These are phyloP conservation scores for Chrysogorgia sp. DNA, from an alignment of 92 coral and sea anemone genomes.

Conservation along the genomic window DNA sequence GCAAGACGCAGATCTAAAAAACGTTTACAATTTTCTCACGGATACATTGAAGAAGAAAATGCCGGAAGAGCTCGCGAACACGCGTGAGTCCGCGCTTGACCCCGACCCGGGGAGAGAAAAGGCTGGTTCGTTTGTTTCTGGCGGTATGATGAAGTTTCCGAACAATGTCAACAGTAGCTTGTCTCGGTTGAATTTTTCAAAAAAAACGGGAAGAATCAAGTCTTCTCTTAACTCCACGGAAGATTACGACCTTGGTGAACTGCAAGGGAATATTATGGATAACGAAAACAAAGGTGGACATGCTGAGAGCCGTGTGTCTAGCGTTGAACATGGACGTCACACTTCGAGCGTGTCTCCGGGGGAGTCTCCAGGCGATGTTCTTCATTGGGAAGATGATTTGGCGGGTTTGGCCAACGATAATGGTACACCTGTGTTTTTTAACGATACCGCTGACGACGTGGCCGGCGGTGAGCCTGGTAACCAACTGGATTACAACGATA, in stretches of 20 bases:
- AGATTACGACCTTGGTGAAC: background rate
- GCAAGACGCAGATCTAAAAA: too few species aligned
- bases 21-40: too few species aligned
- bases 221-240: background rate
- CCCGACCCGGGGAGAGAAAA: too few species aligned
- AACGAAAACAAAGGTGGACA: background rate
- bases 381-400: conserved; percentile 3
- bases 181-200: background rate
- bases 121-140: too few species aligned
- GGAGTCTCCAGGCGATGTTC: background rate
- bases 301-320: background rate
- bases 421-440: background rate
- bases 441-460: background rate
- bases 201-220: background rate
- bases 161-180: background rate
- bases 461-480: background rate
- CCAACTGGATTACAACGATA: background rate
- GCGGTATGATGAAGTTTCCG: background rate
- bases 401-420: background rate
- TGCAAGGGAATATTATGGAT: background rate
- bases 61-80: too few species aligned
- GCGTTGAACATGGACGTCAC: background rate
- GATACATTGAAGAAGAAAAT: too few species aligned
- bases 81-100: too few species aligned
- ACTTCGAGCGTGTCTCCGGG: background rate